Evolutionary conservation across 2,113 vertebrate genomes (phyloP).

Genomic region (Taxidea taxus): DNA sequence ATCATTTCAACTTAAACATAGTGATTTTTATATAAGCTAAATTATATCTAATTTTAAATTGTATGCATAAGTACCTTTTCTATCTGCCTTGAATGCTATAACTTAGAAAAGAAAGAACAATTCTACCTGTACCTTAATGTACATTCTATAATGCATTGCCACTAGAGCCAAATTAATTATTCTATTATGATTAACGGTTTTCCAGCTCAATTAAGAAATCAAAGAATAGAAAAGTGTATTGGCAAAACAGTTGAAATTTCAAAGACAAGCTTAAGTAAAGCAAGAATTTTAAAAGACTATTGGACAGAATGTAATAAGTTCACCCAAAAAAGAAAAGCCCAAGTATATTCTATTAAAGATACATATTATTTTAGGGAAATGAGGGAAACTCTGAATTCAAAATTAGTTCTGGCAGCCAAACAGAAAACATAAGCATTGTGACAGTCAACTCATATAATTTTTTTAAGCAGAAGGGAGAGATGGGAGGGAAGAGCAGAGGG

Average conservation of each 20-base stretch:
- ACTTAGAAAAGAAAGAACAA: conserved; percentile 18
- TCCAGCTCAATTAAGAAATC: conserved; percentile 28
- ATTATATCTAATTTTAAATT: conserved; percentile 34
- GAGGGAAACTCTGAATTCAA: conserved; percentile 26
- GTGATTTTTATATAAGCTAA: conserved; percentile 3
- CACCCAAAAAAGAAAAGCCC: neutral
- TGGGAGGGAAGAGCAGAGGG: neutral
- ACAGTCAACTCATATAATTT: neutral
- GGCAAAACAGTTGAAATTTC: neutral
- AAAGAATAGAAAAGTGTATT: neutral
- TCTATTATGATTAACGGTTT: neutral
- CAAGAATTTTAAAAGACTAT: neutral
- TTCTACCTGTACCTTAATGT: neutral
- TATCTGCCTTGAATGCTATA: neutral
- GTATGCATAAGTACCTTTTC: conserved; percentile 12
- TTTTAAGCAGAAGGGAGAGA: neutral
- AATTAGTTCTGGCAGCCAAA: neutral
- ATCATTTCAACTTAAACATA: conserved; percentile 5
- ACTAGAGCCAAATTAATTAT: conserved; percentile 10
- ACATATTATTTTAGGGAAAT: neutral
- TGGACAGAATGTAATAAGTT: neutral
- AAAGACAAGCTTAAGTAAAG: conserved; percentile 31
- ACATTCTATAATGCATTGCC: neutral
- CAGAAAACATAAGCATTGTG: neutral
- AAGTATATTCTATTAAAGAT: neutral